Evolutionary conservation across 2,888 invertebrate species (phyloP), one percentile per base, ranked within the genome.

Genomic region (Notocelia uddmanniana): DNA sequence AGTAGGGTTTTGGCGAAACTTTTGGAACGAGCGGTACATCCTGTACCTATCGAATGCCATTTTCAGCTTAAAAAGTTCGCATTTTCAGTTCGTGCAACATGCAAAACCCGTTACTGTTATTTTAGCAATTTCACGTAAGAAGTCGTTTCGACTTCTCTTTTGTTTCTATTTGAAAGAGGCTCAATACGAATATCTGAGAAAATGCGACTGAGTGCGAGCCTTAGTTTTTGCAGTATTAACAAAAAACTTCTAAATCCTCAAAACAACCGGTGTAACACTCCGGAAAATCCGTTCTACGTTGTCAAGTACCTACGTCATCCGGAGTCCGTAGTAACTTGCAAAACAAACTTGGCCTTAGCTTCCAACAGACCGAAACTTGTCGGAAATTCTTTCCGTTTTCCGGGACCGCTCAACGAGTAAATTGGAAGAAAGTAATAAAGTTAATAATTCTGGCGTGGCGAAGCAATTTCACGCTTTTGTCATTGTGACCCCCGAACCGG

Each of bases 391-490:
- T 70, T 59, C 37, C 57, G 26, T 67, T 72, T 57, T 62, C 52
- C 48, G 55, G 66, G 67, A 71, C 31, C 59, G 54, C 71, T 71
- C 71, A 71, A 54, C 66, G 71, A 18, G 60, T 37, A 66, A 73
- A 69, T 73, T 69, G 73, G 69, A 66, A 66, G 69, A 66, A 73
- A 69, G 73, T 66, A 66, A 59, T 59, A 59, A 73, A 66, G 64
- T 69, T 69, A 60, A 64, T 66, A 69, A 73, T 69, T 55, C 73
- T 76, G 74, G 75, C 71, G 79, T 79, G 78, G 77, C 80, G 80
- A 81, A 80, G 74, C 77, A 77, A 85, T 85, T 86, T 86, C 80
- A 86, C 81, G 82, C 80, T 80, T 80, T 79, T 82, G 77, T 80
- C 78, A 78, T 77, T 76, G 76, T 48, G 68, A 62, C 60, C 67